Conservation (phyloP, 2,888 invertebrate species). For the Synergus itoensis region DNA sequence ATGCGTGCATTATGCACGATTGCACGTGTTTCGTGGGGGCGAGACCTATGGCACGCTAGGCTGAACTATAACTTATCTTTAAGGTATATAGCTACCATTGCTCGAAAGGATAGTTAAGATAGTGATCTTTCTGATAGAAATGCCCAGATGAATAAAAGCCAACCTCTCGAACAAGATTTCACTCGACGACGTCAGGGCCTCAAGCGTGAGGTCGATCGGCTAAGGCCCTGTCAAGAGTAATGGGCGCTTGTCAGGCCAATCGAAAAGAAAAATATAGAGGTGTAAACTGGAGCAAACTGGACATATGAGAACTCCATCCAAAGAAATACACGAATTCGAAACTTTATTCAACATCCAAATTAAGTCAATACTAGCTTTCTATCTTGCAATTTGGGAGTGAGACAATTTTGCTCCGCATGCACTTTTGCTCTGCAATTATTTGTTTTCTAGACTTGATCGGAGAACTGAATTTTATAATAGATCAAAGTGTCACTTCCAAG, state of each 20-base stretch:
- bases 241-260: slow-evolving; percentile 25
- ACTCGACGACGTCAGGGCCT: slow-evolving; percentile 37
- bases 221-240: slow-evolving; percentile 34
- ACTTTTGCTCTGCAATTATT: no score
- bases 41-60: slow-evolving; percentile 11
- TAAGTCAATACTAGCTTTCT: not conserved
- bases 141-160: slow-evolving; percentile 38
- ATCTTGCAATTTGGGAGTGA: not conserved
- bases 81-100: slow-evolving; percentile 9
- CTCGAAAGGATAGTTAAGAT: slow-evolving; percentile 41
- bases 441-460: no score
- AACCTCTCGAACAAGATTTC: slow-evolving; percentile 42
- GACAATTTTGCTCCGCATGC: no score
- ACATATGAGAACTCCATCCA: not conserved
- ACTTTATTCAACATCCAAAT: not conserved
- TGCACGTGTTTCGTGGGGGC: slow-evolving; percentile 36
- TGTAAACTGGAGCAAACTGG: not conserved
- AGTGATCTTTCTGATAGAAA: slow-evolving; percentile 39
- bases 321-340: not conserved
- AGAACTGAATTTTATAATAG: no score
- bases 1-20: slow-evolving; percentile 43
- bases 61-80: slow-evolving; percentile 21
- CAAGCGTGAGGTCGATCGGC: slow-evolving; percentile 29
- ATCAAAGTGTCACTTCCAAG: no score
- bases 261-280: slow-evolving; percentile 33